phyloP scores from a whole-genome alignment of 2,888 invertebrate genomes.

The Lycia hirtaria region DNA sequence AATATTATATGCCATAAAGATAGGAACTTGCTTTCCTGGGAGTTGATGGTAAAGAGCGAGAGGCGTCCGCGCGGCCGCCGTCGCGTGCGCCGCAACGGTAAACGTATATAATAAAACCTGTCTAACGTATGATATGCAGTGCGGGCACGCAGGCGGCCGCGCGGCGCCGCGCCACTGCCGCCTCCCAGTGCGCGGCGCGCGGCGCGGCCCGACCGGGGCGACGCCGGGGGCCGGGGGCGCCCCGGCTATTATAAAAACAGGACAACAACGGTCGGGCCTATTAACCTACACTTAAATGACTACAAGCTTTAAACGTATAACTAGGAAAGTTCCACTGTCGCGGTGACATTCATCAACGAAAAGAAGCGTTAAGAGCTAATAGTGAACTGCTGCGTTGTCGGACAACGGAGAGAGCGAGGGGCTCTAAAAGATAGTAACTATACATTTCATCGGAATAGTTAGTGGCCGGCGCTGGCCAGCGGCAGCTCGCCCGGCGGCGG shows the following conservation, averaged over 20 bases:
- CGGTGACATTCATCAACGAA: slow-evolving; percentile 80
- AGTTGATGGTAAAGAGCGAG: slow-evolving; percentile 78
- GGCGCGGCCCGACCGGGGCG: slow-evolving; percentile 61
- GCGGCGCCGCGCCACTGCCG: slow-evolving; percentile 74
- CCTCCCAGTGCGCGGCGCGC: slow-evolving; percentile 82
- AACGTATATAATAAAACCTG: slow-evolving; percentile 84
- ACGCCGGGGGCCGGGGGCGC: slow-evolving; percentile 29
- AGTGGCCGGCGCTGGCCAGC: slow-evolving; percentile 85
- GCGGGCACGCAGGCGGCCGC: slow-evolving; percentile 70
- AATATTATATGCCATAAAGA: slow-evolving; percentile 87
- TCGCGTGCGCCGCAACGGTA: slow-evolving; percentile 77
- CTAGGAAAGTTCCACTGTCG: slow-evolving; percentile 78
- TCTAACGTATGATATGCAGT: slow-evolving; percentile 85
- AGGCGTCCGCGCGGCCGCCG: slow-evolving; percentile 77
- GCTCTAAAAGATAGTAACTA: slow-evolving; percentile 84
- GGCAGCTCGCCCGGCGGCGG: slow-evolving; percentile 85
- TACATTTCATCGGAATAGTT: slow-evolving; percentile 81
- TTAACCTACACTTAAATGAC: slow-evolving; percentile 81
- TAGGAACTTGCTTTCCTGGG: slow-evolving; percentile 87
- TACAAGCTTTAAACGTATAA: slow-evolving; percentile 84
- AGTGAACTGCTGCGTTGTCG: slow-evolving; percentile 86
- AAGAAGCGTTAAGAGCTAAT: slow-evolving; percentile 85
- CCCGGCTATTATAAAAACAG: slow-evolving; percentile 53
- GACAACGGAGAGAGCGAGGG: slow-evolving; percentile 83
- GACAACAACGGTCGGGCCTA: slow-evolving; percentile 67